phyloP scores from a whole-genome alignment of 2,888 invertebrate genomes.

The Cryptus viduatorius region DNA sequence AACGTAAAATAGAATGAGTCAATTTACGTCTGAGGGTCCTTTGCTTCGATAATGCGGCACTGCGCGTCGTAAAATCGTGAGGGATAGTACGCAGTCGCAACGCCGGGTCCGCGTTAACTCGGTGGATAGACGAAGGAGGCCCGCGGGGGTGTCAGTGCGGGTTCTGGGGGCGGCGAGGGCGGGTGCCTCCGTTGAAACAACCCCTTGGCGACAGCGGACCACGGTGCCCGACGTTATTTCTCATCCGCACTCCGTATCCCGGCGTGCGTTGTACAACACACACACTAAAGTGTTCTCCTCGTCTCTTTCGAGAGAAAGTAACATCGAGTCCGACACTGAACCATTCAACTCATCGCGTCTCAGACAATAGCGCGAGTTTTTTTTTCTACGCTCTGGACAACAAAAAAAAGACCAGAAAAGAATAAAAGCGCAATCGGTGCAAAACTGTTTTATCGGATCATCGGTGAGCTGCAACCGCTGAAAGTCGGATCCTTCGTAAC shows the following conservation, averaged over 20 bases:
- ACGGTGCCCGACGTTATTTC: slow-evolving; percentile 65
- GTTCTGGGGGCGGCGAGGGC: slow-evolving; percentile 84
- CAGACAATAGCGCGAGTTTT: neutral
- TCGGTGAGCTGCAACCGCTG: neutral
- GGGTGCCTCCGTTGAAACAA: slow-evolving; percentile 81
- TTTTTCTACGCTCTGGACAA: neutral
- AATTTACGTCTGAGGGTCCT: neutral
- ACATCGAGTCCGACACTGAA: too few relatives aligned
- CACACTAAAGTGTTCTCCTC: neutral
- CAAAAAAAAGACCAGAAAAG: neutral
- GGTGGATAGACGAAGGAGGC: slow-evolving; percentile 75
- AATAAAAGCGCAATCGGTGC: neutral
- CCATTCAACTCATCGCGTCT: neutral
- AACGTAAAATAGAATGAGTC: neutral
- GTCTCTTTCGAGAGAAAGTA: too few relatives aligned
- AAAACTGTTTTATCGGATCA: neutral
- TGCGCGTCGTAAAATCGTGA: slow-evolving; percentile 13
- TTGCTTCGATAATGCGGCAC: neutral
- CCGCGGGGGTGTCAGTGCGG: slow-evolving; percentile 82
- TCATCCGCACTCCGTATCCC: slow-evolving; percentile 64
- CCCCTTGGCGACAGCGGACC: slow-evolving; percentile 81
- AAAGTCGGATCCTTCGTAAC: neutral
- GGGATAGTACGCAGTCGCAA: slow-evolving; percentile 51
- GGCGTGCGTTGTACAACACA: slow-evolving; percentile 52
- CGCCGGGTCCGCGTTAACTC: slow-evolving; percentile 47